Evolutionary conservation across 2,797 vertebrate genomes (phyloP), one percentile per base, ranked within the genome.

Genomic region (Vespertilio murinus): DNA sequence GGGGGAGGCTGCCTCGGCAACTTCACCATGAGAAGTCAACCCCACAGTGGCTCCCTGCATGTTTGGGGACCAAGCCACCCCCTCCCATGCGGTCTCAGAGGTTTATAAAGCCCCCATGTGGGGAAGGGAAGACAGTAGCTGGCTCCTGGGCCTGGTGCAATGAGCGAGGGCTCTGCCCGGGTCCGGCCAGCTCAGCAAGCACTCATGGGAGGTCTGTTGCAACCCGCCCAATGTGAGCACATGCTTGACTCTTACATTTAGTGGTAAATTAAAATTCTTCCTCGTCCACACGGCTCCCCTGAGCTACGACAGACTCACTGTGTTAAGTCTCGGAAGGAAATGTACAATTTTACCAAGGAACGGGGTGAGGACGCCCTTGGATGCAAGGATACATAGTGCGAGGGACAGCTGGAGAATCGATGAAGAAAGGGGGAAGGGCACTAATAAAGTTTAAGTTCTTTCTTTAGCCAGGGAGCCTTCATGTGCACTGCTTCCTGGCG

Each of bases 31-130:
- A n/a, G n/a, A 56, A 70, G 52, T 38, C n/a, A 42, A 54, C 8
- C 23, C 30, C 49, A 0, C 45, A n/a, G 28, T 0, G 13, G 38
- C 33, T 30, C 2, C 0, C 16, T 0, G 23, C 8, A 13, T 4
- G 20, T 9, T 5, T 10, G 38, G 75, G 65, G 92, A 92, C 38
- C 28, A 52, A 79, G 16, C 25, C 54, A 45, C 52, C 33, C 28
- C 59, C 18, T 65, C 35, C 14, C 12, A 22, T 4, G 1, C 0
- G 0, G 54, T 5, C 69, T 54, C 6, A 1, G 35, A 69, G 74
- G 25, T 23, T 35, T 47, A 30, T 0, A 30, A 69, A 56, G 38
- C 9, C 14, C 5, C 0, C 1, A n/a, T 16, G 16, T 4, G 9
- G 42, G 18, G 20, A 6, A 18, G 40, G 11, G 22, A 18, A 47